Evolutionary conservation across 2,113 vertebrate species (phyloP), one percentile per base, ranked within the genome.

Genomic region (Corythornis madagascariensis): DNA sequence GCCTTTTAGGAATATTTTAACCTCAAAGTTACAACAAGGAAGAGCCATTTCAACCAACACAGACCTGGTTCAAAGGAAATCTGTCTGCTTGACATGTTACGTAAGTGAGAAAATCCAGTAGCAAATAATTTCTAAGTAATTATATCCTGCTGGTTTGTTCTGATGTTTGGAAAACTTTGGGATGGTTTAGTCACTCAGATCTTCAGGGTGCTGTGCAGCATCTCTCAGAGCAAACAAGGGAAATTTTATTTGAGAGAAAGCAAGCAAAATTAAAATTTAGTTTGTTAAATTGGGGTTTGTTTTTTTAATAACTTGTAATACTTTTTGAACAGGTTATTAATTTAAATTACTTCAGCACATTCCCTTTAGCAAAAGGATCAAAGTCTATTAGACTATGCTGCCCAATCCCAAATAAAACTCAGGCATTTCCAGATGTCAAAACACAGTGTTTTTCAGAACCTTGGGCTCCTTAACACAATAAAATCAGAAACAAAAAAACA

Each of bases 1-100:
- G 93, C 72, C 72, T 89, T 93, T 92, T 57, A 60, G 66, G 59
- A 66, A 96, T 66, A 33, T 35, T 95, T 95, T 67, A 71, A 64
- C 63, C 50, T 70, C 82, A 88, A 88, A 94, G 93, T 59, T 72
- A 74, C 69, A 72, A 90, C 55, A 61, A 83, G 47, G 52, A 28
- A 42, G 69, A 50, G 50, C 2, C 29, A 43, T 70, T 87, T 59
- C 52, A 80, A 93, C n/a, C 28, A 92, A 84, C 69, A 61, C 19
- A 52, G 43, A 57, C 42, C 15, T 48, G 33, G 70, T 70, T 76
- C 88, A 86, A 89, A 78, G 73, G 43, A 64, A 42, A 60, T 57
- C 11, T 79, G 21, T 38, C 90, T 89, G 47, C 13, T 88, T 40
- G 67, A 81, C 40, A 28, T 16, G 21, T 43, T 47, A 59, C 28